Conservation (phyloP, 1,140 invertebrate species). For the Lepeophtheirus salmonis region DNA sequence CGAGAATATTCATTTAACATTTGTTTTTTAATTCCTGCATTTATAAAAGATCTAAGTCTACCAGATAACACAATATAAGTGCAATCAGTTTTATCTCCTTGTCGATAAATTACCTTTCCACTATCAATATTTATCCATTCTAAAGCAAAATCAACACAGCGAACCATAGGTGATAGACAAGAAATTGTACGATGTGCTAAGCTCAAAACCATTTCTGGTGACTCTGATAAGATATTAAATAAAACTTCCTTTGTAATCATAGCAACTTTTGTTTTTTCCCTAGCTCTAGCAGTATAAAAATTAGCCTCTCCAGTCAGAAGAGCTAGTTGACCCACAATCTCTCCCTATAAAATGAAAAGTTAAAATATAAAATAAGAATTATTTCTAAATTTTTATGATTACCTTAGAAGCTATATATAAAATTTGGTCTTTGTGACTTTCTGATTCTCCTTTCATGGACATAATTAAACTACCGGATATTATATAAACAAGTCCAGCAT, state of each 20-base stretch:
- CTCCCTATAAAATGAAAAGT: slow-evolving; percentile 39
- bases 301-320: slow-evolving; percentile 87
- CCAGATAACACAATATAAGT: slow-evolving; percentile 94
- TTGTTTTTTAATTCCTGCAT: slow-evolving; percentile 34
- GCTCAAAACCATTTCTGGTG: slow-evolving; percentile 72
- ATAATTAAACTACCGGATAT: slow-evolving; percentile 7
- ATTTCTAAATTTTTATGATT: too few relatives aligned
- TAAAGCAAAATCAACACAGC: slow-evolving; percentile 95
- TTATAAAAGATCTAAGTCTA: slow-evolving; percentile 76
- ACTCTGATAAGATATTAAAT: slow-evolving; percentile 57
- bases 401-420: neutral
- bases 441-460: slow-evolving; percentile 2
- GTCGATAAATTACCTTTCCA: slow-evolving; percentile 71
- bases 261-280: slow-evolving; percentile 57
- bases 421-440: neutral
- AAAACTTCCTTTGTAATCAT: slow-evolving; percentile 34
- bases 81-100: slow-evolving; percentile 82
- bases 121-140: slow-evolving; percentile 96
- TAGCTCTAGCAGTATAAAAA: slow-evolving; percentile 76
- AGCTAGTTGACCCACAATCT: slow-evolving; percentile 77
- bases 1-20: slow-evolving; percentile 91
- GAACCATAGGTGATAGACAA: slow-evolving; percentile 80
- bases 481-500: slow-evolving; percentile 20
- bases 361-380: slow-evolving; percentile 19
- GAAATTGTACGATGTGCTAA: slow-evolving; percentile 78